Conservation (phyloP, 2,888 invertebrate genomes). For the Rhabditophanes sp. region DNA sequence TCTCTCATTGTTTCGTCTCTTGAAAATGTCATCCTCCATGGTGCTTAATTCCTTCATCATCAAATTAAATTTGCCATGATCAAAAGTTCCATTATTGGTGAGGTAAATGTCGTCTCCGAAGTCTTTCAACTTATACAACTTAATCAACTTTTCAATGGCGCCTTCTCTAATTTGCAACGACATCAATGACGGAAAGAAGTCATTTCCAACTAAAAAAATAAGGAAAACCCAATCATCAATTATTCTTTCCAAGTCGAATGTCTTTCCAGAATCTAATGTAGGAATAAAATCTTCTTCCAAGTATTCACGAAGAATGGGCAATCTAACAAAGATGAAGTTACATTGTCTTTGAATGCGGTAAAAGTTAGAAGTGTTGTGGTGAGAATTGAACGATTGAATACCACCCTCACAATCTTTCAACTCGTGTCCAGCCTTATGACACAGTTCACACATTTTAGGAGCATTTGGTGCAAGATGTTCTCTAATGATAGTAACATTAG, state of each 20-base stretch:
- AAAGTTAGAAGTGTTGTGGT: neutral
- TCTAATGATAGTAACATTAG: conserved; percentile 82
- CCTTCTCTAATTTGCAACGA: conserved; percentile 69
- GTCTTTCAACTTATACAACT: conserved; percentile 61
- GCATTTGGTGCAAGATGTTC: conserved; percentile 93
- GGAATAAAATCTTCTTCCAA: conserved; percentile 68
- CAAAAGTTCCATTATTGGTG: conserved; percentile 80
- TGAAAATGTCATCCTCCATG: conserved; percentile 90
- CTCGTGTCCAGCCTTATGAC: conserved; percentile 54
- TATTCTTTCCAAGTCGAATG: conserved; percentile 77
- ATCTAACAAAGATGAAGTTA: conserved; percentile 53
- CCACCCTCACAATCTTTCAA: conserved; percentile 13
- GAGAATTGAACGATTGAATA: neutral
- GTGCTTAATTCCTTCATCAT: conserved; percentile 78
- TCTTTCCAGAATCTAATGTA: conserved; percentile 74
- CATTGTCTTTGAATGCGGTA: conserved; percentile 11
- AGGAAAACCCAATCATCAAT: conserved; percentile 82
- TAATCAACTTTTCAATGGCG: conserved; percentile 75
- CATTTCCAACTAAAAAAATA: conserved; percentile 65
- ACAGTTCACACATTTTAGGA: conserved; percentile 80
- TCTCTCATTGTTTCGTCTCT: conserved; percentile 57
- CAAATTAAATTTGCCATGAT: conserved; percentile 75
- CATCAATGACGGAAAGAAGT: conserved; percentile 91
- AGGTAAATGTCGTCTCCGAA: conserved; percentile 52
- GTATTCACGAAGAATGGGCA: conserved; percentile 77